Conservation (phyloP, 2,113 vertebrate species). For the Scopus umbretta region DNA sequence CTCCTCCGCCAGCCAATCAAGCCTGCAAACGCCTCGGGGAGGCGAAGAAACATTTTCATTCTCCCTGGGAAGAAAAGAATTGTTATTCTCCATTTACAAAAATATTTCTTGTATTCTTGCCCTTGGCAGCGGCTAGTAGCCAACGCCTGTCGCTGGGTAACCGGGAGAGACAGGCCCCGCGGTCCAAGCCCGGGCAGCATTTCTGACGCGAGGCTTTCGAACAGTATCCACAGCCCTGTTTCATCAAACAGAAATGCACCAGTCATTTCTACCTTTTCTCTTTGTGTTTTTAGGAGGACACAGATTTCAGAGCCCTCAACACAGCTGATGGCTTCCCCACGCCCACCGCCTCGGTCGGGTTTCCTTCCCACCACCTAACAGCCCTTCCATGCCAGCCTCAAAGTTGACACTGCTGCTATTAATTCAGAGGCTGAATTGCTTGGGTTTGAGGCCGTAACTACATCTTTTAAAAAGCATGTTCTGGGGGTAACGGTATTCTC, state of each 20-base stretch:
- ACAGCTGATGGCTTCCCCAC: fast-evolving
- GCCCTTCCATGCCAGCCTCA: neutral
- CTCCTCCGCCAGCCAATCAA: conserved; percentile 14
- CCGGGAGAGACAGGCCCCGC: fast-evolving
- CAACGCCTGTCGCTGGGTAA: neutral
- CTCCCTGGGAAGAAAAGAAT: conserved; percentile 31
- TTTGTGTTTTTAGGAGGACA: neutral
- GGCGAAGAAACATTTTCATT: conserved; percentile 5
- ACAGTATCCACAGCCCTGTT: fast-evolving
- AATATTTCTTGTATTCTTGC: conserved; percentile 25
- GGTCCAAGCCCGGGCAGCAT: neutral
- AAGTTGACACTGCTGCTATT: neutral
- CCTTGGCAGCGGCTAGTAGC: neutral
- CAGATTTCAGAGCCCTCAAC: fast-evolving
- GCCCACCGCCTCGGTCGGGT: fast-evolving
- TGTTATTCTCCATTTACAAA: conserved; percentile 13
- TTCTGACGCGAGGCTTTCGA: fast-evolving
- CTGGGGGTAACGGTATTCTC: neutral
- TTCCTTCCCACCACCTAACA: neutral
- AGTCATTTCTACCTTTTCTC: neutral
- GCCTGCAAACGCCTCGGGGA: neutral
- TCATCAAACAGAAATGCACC: fast-evolving
- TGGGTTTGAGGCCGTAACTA: neutral
- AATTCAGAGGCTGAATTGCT: neutral
- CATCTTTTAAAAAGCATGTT: fast-evolving